These are phyloP conservation scores for Coelopa frigida DNA, from an alignment of 1,140 invertebrate species.

Conservation along the genomic window DNA sequence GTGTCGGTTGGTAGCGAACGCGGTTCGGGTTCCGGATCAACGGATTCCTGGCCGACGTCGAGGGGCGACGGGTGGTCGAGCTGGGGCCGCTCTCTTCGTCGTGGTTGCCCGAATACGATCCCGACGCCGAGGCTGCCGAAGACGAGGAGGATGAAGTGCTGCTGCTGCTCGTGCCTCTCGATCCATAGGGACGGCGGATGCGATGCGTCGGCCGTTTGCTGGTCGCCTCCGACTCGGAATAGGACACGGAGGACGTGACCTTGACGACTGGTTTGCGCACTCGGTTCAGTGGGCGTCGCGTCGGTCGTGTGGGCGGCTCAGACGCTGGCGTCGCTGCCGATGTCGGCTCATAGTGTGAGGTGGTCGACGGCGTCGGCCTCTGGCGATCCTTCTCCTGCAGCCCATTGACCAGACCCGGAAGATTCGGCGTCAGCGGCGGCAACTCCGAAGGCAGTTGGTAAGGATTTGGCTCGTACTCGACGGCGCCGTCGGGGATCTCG, in stretches of 20 bases:
- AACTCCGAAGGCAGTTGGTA: constrained; percentile 44
- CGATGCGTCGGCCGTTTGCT: constrained; percentile 23
- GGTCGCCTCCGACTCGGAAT: constrained; percentile 30
- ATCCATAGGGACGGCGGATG: constrained; percentile 30
- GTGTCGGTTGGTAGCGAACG: constrained; percentile 38
- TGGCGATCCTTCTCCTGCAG: constrained; percentile 48
- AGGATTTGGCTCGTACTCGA: constrained; percentile 42
- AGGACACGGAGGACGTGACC: constrained; percentile 34
- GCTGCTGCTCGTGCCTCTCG: constrained; percentile 21
- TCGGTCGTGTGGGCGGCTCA: constrained; percentile 44
- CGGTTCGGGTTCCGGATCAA: constrained; percentile 43
- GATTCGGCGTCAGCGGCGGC: constrained; percentile 49
- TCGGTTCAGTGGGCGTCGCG: constrained; percentile 33
- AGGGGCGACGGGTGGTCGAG: constrained; percentile 47
- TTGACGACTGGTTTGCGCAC: constrained; percentile 32
- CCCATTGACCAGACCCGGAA: constrained; percentile 54
- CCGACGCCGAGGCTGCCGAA: constrained; percentile 37
- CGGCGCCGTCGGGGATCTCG: constrained; percentile 29
- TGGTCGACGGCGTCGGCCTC: constrained; percentile 17
- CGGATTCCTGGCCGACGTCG: constrained; percentile 34
- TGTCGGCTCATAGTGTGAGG: constrained; percentile 20
- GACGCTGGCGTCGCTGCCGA: constrained; percentile 42
- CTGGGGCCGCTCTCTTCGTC: constrained; percentile 24
- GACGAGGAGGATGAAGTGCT: constrained; percentile 10
- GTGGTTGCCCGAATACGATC: constrained; percentile 24